Evolutionary conservation across 2,888 invertebrate species (phyloP), one percentile per base, ranked within the genome.

Genomic region (Phortica okadai): DNA sequence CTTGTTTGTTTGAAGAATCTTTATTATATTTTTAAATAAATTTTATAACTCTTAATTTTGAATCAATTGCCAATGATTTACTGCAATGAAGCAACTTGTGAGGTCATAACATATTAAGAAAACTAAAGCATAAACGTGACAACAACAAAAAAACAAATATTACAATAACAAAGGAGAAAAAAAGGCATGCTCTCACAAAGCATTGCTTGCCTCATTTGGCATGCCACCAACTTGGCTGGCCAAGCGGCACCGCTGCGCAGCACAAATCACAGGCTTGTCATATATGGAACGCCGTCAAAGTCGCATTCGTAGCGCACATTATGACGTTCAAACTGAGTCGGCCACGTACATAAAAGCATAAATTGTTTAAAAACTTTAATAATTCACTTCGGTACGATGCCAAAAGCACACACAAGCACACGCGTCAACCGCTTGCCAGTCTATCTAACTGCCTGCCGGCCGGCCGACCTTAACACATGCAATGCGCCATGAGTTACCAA

Each of bases 281-380:
- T 67, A 76, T 76, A 76, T 73, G 74, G 75, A 41, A n/a, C 16
- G 59, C 59, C 73, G 59, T 73, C 73, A 73, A 73, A 59, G 62
- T 54, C 56, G 64, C 54, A 25, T n/a, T 2, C 66, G n/a, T 7
- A 50, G 70, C 54, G 70, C 70, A 72, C 33, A 56, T 72, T 72
- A 72, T 72, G 54, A 72, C 70, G 56, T 10, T 44, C 54, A 56
- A 14, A 25, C 21, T 6, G 33, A 70, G 25, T 25, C n/a, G 33
- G 73, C 66, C 16, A 67, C 21, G 16, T 33, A 74, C 50, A 74
- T 21, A 74, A 56, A 67, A 67, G 85, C 84, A 88, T 88, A 87
- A 88, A 86, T 88, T 88, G 83, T 80, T 33, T 33, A 80, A 80
- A 80, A 78, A 84, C 80, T 85, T 86, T 88, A 89, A 86, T 89